phyloP scores from a whole-genome alignment of 2,113 vertebrate species.

The Daboia siamensis region DNA sequence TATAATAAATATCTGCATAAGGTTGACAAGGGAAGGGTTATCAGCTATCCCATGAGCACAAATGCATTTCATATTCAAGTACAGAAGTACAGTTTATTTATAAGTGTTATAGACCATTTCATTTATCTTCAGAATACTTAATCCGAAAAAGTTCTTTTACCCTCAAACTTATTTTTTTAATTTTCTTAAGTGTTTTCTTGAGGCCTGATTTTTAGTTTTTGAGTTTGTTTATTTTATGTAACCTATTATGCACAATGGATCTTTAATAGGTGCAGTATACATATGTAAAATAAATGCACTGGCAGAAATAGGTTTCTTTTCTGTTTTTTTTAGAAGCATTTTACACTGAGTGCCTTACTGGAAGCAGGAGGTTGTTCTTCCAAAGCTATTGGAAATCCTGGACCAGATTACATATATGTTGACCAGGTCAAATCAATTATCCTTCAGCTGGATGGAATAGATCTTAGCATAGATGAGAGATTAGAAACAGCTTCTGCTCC shows the following conservation, averaged over 20 bases:
- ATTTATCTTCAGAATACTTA: neutral
- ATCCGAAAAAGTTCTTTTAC: neutral
- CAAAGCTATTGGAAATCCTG: slow-evolving; percentile 78
- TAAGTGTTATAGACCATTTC: neutral
- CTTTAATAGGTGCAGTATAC: neutral
- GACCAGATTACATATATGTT: slow-evolving; percentile 91
- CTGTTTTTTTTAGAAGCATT: slow-evolving; percentile 77
- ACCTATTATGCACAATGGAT: neutral
- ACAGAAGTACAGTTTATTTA: neutral
- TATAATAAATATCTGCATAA: neutral
- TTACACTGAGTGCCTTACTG: slow-evolving; percentile 87
- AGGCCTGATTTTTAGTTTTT: neutral
- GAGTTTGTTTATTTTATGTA: neutral
- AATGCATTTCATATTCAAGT: neutral
- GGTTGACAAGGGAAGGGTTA: neutral
- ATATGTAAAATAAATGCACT: neutral
- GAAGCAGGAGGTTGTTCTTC: slow-evolving; percentile 89
- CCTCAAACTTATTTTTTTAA: neutral
- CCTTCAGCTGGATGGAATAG: slow-evolving; percentile 82
- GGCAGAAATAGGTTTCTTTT: neutral
- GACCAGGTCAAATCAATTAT: slow-evolving; percentile 91
- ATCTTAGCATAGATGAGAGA: slow-evolving; percentile 76
- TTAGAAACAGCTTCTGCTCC: slow-evolving; percentile 76
- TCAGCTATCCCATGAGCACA: neutral
- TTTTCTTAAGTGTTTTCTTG: neutral